Evolutionary conservation across 2,888 invertebrate genomes (phyloP).

Genomic region (Rutpela maculata): DNA sequence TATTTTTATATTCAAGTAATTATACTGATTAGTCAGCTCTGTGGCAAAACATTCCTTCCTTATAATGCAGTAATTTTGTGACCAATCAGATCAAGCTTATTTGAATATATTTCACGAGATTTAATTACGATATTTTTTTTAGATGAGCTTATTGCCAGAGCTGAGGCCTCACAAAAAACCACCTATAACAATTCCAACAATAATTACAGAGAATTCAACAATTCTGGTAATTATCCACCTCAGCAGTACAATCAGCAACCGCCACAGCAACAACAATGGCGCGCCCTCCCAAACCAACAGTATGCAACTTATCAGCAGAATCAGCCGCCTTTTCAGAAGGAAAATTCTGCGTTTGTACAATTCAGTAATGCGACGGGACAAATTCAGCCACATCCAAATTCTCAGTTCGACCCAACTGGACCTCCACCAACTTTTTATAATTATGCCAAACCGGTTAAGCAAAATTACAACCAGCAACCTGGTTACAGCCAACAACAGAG

Average conservation of each 20-base stretch:
- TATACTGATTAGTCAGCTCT: too few relatives aligned
- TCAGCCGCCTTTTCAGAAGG: slow-evolving; percentile 39
- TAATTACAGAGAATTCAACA: neutral
- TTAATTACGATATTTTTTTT: neutral
- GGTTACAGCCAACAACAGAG: slow-evolving; percentile 19
- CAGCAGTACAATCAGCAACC: slow-evolving; percentile 21
- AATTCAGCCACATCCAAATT: neutral
- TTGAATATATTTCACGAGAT: neutral
- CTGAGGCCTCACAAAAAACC: slow-evolving; percentile 11
- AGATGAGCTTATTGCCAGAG: slow-evolving; percentile 32
- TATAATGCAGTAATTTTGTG: too few relatives aligned
- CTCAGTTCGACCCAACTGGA: neutral
- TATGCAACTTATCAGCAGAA: slow-evolving; percentile 29
- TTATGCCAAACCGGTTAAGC: neutral
- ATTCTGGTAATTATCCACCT: neutral
- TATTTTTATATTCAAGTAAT: too few relatives aligned
- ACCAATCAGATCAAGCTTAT: too few relatives aligned
- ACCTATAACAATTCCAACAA: neutral
- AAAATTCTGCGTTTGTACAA: slow-evolving; percentile 52
- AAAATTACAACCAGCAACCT: neutral
- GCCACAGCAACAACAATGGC: slow-evolving; percentile 43
- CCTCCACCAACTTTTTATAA: slow-evolving; percentile 6
- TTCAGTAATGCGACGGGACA: slow-evolving; percentile 29
- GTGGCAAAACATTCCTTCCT: too few relatives aligned
- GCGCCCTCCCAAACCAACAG: slow-evolving; percentile 37